Evolutionary conservation across 1,140 invertebrate species (phyloP).

Genomic region (Streblospio benedicti): DNA sequence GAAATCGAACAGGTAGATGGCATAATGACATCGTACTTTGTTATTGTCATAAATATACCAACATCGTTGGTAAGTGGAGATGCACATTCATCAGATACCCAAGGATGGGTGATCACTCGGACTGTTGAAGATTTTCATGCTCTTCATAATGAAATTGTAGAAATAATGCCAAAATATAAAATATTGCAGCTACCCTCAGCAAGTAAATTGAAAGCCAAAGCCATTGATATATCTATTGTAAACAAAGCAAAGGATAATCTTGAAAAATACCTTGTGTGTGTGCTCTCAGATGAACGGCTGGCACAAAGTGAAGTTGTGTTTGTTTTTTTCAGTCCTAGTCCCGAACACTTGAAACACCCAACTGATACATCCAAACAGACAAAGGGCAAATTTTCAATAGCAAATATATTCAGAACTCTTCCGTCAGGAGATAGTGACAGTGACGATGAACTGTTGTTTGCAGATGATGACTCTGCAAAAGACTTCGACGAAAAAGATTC

Average conservation of each 20-base stretch:
- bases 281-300: slow-evolving; percentile 73
- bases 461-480: slow-evolving; percentile 35
- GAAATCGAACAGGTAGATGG: slow-evolving; percentile 72
- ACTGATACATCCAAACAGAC: slow-evolving; percentile 64
- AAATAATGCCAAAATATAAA: slow-evolving; percentile 69
- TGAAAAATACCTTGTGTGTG: slow-evolving; percentile 68
- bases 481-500: slow-evolving; percentile 54
- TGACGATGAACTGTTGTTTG: slow-evolving; percentile 44
- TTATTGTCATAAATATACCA: slow-evolving; percentile 73
- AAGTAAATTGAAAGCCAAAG: slow-evolving; percentile 52
- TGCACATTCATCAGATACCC: slow-evolving; percentile 22
- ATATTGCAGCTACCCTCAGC: slow-evolving; percentile 63
- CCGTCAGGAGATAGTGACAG: slow-evolving; percentile 25
- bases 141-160: slow-evolving; percentile 71
- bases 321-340: slow-evolving; percentile 78
- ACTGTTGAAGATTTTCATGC: slow-evolving; percentile 75
- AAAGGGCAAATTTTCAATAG: slow-evolving; percentile 63
- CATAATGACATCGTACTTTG: slow-evolving; percentile 60
- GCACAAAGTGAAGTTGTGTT: slow-evolving; percentile 82
- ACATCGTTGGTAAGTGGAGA: slow-evolving; percentile 62
- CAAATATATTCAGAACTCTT: slow-evolving; percentile 75
- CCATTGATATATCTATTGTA: slow-evolving; percentile 62
- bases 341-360: slow-evolving; percentile 72
- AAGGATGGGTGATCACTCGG: slow-evolving; percentile 68
- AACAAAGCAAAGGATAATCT: slow-evolving; percentile 73